Evolutionary conservation across 2,113 vertebrate genomes (phyloP), one percentile per base, ranked within the genome.

Genomic region (Parus major): DNA sequence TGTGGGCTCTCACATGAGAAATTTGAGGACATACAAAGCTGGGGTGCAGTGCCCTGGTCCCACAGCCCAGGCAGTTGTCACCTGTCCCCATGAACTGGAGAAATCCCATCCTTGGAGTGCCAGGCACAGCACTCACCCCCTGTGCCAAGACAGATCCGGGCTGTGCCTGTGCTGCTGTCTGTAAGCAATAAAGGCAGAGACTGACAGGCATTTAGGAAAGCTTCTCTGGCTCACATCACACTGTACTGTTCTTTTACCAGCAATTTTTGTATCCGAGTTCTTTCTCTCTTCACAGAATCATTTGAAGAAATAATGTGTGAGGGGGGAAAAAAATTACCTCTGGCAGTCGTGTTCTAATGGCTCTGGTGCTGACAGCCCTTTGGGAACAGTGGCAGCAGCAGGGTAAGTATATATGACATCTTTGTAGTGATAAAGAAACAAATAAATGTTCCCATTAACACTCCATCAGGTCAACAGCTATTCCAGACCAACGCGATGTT

Each of bases 341-440:
- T 15, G 13, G 94, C 95, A 97, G 95, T 79, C n/a, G 16, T 77
- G 95, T 96, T 96, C 87, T 96, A 96, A 97, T 93, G 95, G 96
- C 86, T 95, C 69, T 96, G 73, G 96, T 96, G 95, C 96, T 96
- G 97, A 96, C 96, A 97, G 96, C 83, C 97, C 95, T 95, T 90
- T 88, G 97, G 96, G 97, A 97, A 53, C 91, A 53, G 95, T 95
- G 95, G 97, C 96, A 96, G 93, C 94, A 89, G 96, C 61, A 3
- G 81, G 63, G 77, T 96, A 92, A 97, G 96, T 95, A 94, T 94
- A 93, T 96, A 96, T 96, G 92, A 96, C 95, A 96, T 96, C 94
- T 97, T 95, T 97, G 95, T 97, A 96, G 96, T 95, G 96, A 97
- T 97, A 95, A 97, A 96, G 96, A 97, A 97, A 97, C 97, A 97